These are phyloP conservation scores for Raillietiella orientalis DNA, from an alignment of 2,888 invertebrate species.

Conservation along the genomic window DNA sequence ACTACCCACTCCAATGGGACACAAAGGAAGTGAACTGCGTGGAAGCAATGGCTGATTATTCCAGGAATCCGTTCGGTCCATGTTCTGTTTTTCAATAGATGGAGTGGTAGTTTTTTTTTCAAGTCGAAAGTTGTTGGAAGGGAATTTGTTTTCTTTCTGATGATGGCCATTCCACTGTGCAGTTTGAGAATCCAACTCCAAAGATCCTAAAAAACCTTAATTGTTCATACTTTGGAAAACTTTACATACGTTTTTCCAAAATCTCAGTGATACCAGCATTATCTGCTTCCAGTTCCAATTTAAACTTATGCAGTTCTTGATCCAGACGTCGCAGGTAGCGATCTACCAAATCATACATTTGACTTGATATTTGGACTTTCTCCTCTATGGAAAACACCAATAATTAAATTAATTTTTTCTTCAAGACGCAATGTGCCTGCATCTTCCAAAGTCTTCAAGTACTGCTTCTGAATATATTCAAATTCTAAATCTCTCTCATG, in stretches of 20 bases:
- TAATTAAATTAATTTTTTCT: background rate
- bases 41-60: too few relatives aligned
- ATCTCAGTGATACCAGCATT: slow-evolving; percentile 91
- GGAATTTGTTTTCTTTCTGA: too few relatives aligned
- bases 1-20: slow-evolving; percentile 50
- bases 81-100: too few relatives aligned
- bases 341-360: slow-evolving; percentile 78
- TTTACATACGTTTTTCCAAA: slow-evolving; percentile 52
- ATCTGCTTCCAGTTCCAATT: slow-evolving; percentile 94
- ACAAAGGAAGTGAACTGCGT: too few relatives aligned
- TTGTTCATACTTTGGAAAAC: too few relatives aligned
- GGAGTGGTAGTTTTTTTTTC: too few relatives aligned
- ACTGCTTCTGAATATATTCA: slow-evolving; percentile 47
- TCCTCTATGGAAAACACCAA: slow-evolving; percentile 25
- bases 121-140: too few relatives aligned
- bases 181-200: too few relatives aligned
- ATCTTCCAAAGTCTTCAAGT: slow-evolving; percentile 66
- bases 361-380: slow-evolving; percentile 72
- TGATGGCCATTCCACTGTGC: too few relatives aligned
- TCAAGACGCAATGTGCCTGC: slow-evolving; percentile 17
- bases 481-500: slow-evolving; percentile 48
- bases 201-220: too few relatives aligned
- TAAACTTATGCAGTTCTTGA: slow-evolving; percentile 78
- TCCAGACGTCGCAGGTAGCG: slow-evolving; percentile 62
- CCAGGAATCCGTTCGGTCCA: too few relatives aligned